These are phyloP conservation scores for Sturnira hondurensis DNA, from an alignment of 2,113 vertebrate genomes.

Conservation along the genomic window DNA sequence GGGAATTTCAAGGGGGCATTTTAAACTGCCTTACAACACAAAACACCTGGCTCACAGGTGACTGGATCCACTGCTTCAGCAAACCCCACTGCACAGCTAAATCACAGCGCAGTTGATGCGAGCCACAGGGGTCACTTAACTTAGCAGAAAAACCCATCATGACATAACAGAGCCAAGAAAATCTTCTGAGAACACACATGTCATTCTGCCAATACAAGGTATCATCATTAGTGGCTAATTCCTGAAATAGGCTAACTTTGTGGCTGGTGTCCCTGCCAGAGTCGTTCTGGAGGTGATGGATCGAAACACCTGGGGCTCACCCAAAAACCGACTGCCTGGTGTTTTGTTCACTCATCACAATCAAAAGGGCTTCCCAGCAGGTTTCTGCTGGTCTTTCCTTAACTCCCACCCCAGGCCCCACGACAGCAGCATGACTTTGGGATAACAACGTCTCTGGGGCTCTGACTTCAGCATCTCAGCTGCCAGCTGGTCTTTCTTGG, in stretches of 20 bases:
- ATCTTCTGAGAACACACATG: neutral
- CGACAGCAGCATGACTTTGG: neutral
- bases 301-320: neutral
- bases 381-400: neutral
- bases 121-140: neutral
- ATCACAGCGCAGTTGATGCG: neutral
- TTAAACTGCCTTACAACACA: neutral
- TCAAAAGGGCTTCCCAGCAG: neutral
- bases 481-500: neutral
- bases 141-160: constrained; percentile 20
- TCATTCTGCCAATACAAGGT: neutral
- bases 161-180: neutral
- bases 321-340: neutral
- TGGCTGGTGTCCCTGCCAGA: neutral
- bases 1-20: neutral
- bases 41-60: neutral
- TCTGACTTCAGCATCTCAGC: neutral
- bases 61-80: neutral
- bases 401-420: neutral
- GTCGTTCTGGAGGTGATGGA: neutral
- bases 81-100: neutral
- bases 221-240: neutral
- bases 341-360: neutral
- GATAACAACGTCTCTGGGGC: neutral
- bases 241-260: neutral